Percentiles rank a stretch among this genome's conserved stretches.
phyloP scores from a whole-genome alignment of 2,797 vertebrate genomes.

The Mus caroli region DNA sequence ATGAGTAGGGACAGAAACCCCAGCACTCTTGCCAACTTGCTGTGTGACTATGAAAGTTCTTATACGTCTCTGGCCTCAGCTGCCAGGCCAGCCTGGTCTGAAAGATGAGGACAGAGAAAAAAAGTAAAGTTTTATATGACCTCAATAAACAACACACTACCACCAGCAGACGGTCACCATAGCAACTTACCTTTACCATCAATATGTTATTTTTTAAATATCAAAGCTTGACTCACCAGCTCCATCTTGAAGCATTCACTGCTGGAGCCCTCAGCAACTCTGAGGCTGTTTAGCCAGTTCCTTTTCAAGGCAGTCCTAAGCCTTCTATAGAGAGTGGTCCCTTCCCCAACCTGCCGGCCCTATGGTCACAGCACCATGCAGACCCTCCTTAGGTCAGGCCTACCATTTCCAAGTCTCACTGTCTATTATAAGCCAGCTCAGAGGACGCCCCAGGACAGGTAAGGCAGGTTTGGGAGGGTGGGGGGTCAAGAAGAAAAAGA shows the following conservation, averaged over 20 bases:
- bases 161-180: neutral
- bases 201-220: neutral
- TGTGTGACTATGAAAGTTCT: slow-evolving; percentile 10
- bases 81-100: neutral
- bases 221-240: neutral
- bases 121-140: neutral
- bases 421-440: neutral
- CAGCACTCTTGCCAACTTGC: neutral
- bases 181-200: neutral
- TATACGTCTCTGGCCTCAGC: neutral
- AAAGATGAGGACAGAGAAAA: slow-evolving; percentile 1
- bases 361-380: neutral
- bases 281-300: neutral
- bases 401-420: neutral
- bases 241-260: neutral
- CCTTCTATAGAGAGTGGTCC: neutral
- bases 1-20: neutral
- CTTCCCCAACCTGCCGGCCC: neutral
- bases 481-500: slow-evolving; percentile 21
- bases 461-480: slow-evolving; percentile 61
- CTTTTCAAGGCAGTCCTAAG: neutral
- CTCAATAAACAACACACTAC: neutral
- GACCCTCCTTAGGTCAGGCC: neutral
- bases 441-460: slow-evolving; percentile 45
- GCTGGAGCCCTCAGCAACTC: neutral